Evolutionary conservation across 2,888 invertebrate species (phyloP).

Genomic region (Stenodera caucasica): DNA sequence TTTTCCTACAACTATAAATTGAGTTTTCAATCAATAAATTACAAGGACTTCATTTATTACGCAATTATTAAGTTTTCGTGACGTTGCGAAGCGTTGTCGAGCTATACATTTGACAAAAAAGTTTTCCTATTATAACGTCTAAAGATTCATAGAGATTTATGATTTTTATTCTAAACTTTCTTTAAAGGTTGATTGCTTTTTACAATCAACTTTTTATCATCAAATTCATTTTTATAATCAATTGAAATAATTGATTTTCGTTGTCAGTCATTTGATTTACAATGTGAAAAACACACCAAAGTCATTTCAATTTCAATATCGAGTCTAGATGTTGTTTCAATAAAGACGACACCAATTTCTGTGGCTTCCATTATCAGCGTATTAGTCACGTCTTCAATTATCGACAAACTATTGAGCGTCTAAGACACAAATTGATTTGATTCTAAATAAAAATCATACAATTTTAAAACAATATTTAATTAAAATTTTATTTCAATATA

Average conservation of each 20-base stretch:
- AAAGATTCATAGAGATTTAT: conserved; percentile 29
- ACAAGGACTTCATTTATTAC: conserved; percentile 38
- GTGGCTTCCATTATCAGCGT: conserved; percentile 31
- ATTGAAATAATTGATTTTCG: conserved; percentile 9
- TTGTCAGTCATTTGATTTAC: neutral
- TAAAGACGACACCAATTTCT: conserved; percentile 18
- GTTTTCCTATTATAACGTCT: conserved; percentile 28
- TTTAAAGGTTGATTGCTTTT: conserved; percentile 1
- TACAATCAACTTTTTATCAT: neutral
- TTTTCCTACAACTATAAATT: conserved; percentile 33
- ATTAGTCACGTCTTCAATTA: conserved; percentile 37
- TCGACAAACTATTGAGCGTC: conserved; percentile 34
- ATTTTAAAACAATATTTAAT: neutral
- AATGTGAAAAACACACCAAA: conserved; percentile 39
- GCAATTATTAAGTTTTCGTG: conserved; percentile 40
- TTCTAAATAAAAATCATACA: neutral
- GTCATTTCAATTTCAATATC: conserved; percentile 30
- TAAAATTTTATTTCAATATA: neutral
- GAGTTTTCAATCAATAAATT: conserved; percentile 39
- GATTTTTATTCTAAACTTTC: conserved; percentile 25
- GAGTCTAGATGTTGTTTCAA: conserved; percentile 18
- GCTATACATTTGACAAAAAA: conserved; percentile 29
- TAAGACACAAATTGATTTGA: conserved; percentile 28
- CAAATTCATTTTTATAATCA: neutral
- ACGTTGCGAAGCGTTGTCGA: conserved; percentile 30